phyloP scores from a whole-genome alignment of 1,140 invertebrate genomes.

The Papilio dardanus region DNA sequence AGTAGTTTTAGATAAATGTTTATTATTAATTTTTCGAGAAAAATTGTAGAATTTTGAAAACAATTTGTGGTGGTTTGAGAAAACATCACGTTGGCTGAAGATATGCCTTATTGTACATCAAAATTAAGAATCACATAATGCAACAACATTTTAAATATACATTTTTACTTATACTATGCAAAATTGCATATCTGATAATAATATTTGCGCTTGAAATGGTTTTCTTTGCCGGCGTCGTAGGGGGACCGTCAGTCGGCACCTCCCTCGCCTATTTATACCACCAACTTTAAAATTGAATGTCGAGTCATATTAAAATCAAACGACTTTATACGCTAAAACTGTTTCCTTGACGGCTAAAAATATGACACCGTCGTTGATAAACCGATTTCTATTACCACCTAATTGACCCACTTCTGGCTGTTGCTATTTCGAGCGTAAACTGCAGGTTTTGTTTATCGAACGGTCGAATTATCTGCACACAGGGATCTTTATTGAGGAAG shows the following conservation, averaged over 20 bases:
- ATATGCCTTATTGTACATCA: too few species aligned
- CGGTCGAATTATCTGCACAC: slow-evolving; percentile 31
- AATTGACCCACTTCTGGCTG: slow-evolving; percentile 33
- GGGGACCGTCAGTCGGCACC: neutral
- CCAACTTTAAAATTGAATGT: slow-evolving; percentile 18
- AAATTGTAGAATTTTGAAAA: neutral
- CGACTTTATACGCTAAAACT: neutral
- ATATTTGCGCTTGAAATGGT: neutral
- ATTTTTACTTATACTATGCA: neutral
- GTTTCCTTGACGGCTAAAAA: slow-evolving; percentile 29
- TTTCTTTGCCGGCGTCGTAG: neutral
- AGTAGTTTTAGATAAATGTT: neutral
- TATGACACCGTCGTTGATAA: slow-evolving; percentile 34
- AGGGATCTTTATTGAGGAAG: slow-evolving; percentile 35
- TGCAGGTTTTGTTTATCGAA: slow-evolving; percentile 32
- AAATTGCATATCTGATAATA: neutral
- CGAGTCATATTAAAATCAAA: slow-evolving; percentile 15
- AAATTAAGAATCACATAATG: neutral
- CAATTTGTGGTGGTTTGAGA: neutral
- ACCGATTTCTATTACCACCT: slow-evolving; percentile 30
- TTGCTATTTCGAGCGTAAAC: slow-evolving; percentile 24
- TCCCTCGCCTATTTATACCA: neutral
- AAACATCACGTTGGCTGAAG: too few species aligned
- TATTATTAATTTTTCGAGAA: neutral
- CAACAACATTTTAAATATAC: neutral